These are phyloP conservation scores for Tichodroma muraria DNA, from an alignment of 2,113 vertebrate genomes.

Conservation along the genomic window DNA sequence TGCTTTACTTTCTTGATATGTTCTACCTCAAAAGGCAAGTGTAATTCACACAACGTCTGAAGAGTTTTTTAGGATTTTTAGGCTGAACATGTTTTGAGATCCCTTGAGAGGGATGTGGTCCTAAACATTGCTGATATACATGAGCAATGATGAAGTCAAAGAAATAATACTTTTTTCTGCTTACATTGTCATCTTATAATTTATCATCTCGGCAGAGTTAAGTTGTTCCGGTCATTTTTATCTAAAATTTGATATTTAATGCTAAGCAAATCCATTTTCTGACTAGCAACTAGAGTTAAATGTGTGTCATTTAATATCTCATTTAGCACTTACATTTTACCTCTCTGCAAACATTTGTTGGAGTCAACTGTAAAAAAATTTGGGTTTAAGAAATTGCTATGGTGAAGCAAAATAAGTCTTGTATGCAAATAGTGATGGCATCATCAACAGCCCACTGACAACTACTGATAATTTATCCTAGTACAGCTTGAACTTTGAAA, in stretches of 20 bases:
- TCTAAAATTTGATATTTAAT: not conserved
- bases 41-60: not conserved
- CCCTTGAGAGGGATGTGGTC: not conserved
- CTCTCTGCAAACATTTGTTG: not conserved
- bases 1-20: not conserved
- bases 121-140: not conserved
- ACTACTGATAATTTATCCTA: not conserved
- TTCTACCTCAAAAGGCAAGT: not conserved
- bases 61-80: not conserved
- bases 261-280: not conserved
- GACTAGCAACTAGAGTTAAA: not conserved
- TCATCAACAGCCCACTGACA: not conserved
- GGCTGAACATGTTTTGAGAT: not conserved
- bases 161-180: not conserved
- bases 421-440: not conserved
- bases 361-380: not conserved
- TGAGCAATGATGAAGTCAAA: not conserved
- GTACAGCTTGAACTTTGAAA: not conserved
- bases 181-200: accelerated
- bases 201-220: too few species aligned
- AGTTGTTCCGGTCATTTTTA: not conserved
- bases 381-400: not conserved
- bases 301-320: not conserved
- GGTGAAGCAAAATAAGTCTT: not conserved
- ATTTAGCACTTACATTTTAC: not conserved